A percentile compares a stretch with the other conserved stretches of the same genome.
Conservation (phyloP, 2,113 vertebrate species). For the Gobius niger region DNA sequence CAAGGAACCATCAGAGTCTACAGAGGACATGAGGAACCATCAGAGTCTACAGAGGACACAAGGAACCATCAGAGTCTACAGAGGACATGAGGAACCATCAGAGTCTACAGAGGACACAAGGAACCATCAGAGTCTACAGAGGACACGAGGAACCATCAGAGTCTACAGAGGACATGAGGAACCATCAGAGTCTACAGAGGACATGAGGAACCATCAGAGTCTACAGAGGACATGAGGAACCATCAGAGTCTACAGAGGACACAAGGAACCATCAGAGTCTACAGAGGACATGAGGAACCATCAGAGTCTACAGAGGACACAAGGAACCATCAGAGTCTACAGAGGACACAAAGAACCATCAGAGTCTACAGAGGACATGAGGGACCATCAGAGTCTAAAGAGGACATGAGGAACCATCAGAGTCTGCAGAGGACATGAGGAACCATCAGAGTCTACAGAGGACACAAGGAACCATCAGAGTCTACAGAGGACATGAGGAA, state of each 20-base stretch:
- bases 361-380: conserved; percentile 30
- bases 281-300: neutral
- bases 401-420: neutral
- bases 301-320: neutral
- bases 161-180: neutral
- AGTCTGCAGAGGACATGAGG: neutral
- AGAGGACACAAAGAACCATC: too few relatives aligned
- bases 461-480: neutral
- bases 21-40: neutral
- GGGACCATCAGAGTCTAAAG: too few relatives aligned
- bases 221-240: neutral
- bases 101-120: neutral
- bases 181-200: too few relatives aligned
- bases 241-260: too few relatives aligned
- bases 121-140: neutral
- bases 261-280: neutral
- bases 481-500: neutral
- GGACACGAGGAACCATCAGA: neutral
- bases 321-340: conserved; percentile 75
- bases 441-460: neutral
- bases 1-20: too few relatives aligned
- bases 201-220: neutral
- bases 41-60: too few relatives aligned
- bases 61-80: neutral
- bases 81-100: neutral